Percentiles rank a stretch among this genome's conserved stretches.
Conservation (phyloP, 2,888 invertebrate genomes). For the Philaethria dido region DNA sequence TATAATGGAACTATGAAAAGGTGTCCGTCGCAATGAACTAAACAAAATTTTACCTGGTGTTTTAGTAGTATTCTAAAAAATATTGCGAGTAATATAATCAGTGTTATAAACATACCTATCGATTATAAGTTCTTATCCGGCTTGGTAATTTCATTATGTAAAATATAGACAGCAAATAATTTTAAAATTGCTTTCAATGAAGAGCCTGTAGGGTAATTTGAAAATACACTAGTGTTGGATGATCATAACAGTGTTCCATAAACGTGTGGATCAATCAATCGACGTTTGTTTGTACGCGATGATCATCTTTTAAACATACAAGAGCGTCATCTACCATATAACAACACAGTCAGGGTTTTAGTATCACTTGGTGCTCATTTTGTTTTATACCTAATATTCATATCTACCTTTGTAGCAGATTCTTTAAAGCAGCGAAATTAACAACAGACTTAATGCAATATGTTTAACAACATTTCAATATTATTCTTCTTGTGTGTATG, state of each 20-base stretch:
- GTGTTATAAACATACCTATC: conserved; percentile 59
- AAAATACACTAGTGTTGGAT: conserved; percentile 62
- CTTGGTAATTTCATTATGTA: conserved; percentile 51
- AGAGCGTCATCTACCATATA: conserved; percentile 63
- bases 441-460: not conserved
- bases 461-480: conserved; percentile 3
- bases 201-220: conserved; percentile 64
- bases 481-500: conserved; percentile 2
- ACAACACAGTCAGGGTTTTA: conserved; percentile 49
- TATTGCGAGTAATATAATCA: conserved; percentile 66
- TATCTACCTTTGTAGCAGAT: not conserved
- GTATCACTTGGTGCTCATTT: conserved; percentile 44
- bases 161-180: conserved; percentile 57
- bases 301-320: conserved; percentile 63
- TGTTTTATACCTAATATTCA: conserved; percentile 33
- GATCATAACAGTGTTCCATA: conserved; percentile 49
- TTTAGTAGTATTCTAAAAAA: conserved; percentile 46
- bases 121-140: conserved; percentile 52
- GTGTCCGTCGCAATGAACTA: conserved; percentile 29
- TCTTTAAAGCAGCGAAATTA: not conserved
- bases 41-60: conserved; percentile 46
- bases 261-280: not conserved
- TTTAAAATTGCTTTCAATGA: conserved; percentile 61
- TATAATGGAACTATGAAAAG: conserved; percentile 12
- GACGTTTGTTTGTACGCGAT: conserved; percentile 37